Percentiles rank a stretch among this genome's conserved stretches.
These are phyloP conservation scores for Baronia brevicornis DNA, from an alignment of 2,888 invertebrate species.

Conservation along the genomic window DNA sequence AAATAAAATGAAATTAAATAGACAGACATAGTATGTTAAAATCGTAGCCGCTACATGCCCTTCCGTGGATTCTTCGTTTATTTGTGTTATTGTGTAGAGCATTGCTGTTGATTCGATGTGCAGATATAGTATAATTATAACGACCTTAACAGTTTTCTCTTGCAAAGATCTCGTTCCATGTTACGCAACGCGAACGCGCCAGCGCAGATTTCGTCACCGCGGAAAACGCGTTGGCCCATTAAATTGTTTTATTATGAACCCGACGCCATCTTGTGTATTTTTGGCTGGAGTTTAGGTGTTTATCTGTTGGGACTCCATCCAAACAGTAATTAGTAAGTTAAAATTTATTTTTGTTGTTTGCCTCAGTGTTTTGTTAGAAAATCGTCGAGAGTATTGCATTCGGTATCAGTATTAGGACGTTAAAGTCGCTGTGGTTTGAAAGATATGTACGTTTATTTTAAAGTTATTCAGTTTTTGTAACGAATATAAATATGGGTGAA, in stretches of 20 bases:
- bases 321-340: slow-evolving; percentile 70
- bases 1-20: no score
- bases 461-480: slow-evolving; percentile 16
- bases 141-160: slow-evolving; percentile 65
- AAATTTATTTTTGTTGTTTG: slow-evolving; percentile 52
- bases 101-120: slow-evolving; percentile 23
- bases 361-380: slow-evolving; percentile 29
- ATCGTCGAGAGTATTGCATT: slow-evolving; percentile 4
- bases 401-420: no score
- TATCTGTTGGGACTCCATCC: slow-evolving; percentile 73
- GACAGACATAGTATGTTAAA: no score
- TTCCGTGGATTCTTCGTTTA: no score
- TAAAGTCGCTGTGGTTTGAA: no score
- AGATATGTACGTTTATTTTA: no score
- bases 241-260: slow-evolving; percentile 76
- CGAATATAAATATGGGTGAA: no score
- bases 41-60: no score
- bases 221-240: slow-evolving; percentile 75
- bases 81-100: background rate
- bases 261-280: slow-evolving; percentile 74
- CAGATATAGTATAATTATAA: slow-evolving; percentile 50
- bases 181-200: slow-evolving; percentile 69
- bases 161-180: slow-evolving; percentile 63
- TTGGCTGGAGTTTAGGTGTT: slow-evolving; percentile 73
- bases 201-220: slow-evolving; percentile 73